Conservation (phyloP, 2,113 vertebrate genomes). For the Ptilonorhynchus violaceus region DNA sequence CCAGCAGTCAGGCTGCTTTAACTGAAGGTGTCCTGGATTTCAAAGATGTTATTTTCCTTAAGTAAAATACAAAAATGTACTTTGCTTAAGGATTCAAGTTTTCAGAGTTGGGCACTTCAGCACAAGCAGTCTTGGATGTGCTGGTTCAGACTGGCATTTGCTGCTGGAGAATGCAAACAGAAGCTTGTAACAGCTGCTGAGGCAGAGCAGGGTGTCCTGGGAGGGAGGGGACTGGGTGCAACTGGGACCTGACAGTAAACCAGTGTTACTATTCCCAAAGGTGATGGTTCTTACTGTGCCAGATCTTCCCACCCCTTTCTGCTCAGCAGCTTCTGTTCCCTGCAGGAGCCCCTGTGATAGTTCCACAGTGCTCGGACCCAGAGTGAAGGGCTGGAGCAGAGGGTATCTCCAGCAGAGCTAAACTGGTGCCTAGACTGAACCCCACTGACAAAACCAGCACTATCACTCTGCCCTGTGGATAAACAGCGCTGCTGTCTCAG, state of each 20-base stretch:
- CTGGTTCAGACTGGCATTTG: neutral
- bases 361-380: neutral
- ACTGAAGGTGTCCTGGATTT: neutral
- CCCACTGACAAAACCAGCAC: neutral
- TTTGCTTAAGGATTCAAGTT: neutral
- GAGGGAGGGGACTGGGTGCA: no score
- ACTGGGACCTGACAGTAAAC: neutral
- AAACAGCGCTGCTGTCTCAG: neutral
- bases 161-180: neutral
- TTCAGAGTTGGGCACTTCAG: neutral
- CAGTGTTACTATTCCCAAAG: neutral
- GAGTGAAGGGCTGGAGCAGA: neutral
- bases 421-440: neutral
- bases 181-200: neutral
- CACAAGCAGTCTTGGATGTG: rapidly evolving
- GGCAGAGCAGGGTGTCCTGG: neutral
- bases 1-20: neutral
- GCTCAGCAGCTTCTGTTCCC: neutral
- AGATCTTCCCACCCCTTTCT: neutral
- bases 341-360: neutral
- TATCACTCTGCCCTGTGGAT: neutral
- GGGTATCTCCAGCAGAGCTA: neutral
- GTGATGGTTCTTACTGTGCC: neutral
- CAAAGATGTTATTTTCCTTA: neutral
- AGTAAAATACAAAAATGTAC: neutral